A percentile compares a stretch with the other conserved stretches of the same genome.
phyloP scores from a whole-genome alignment of 2,113 vertebrate genomes.

The Salvator merianae region DNA sequence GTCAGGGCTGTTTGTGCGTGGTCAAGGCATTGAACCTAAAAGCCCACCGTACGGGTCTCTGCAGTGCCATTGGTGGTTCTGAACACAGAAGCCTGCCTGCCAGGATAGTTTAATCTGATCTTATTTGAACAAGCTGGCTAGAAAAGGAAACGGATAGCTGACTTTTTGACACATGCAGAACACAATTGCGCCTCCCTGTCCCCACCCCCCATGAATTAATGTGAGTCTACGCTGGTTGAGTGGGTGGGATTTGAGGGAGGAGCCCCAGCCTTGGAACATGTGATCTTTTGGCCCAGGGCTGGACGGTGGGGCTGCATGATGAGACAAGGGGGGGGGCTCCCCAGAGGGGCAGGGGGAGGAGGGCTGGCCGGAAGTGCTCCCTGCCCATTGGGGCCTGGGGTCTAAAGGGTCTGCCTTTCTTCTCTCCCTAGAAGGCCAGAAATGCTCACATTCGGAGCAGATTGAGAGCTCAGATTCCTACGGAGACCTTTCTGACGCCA shows the following conservation, averaged over 20 bases:
- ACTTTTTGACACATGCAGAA: neutral
- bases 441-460: conserved; percentile 96
- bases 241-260: neutral
- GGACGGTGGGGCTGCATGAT: too few species aligned
- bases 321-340: neutral
- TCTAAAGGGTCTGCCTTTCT: conserved; percentile 50
- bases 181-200: neutral
- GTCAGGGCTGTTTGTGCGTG: conserved; percentile 16
- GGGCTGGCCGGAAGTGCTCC: neutral
- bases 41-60: neutral
- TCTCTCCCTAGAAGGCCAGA: conserved; percentile 81
- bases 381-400: neutral
- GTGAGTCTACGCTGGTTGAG: too few species aligned
- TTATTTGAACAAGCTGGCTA: too few species aligned
- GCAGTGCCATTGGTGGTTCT: neutral
- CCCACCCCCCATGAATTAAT: neutral
- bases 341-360: too few species aligned
- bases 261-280: neutral
- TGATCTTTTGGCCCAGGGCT: neutral
- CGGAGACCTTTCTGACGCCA: conserved; percentile 90
- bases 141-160: neutral
- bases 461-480: conserved; percentile 95
- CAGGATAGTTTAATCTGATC: too few species aligned
- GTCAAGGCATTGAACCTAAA: neutral
- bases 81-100: neutral